Conservation (phyloP, 2,888 invertebrate genomes). For the Melanophora roralis region DNA sequence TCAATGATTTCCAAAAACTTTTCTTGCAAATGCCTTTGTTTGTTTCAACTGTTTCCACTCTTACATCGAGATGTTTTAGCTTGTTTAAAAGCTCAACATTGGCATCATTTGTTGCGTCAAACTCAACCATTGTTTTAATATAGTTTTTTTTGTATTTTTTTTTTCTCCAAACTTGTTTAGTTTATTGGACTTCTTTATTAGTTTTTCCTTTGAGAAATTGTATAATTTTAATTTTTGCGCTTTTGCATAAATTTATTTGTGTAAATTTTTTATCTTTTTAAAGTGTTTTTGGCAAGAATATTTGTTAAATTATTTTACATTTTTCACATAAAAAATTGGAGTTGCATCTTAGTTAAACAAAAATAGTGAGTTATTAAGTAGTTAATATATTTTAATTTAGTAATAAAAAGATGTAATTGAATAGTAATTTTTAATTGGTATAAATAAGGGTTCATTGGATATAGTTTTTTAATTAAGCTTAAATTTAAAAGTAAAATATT, state of each 20-base stretch:
- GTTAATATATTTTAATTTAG: too few relatives aligned
- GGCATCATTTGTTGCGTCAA: constrained; percentile 75
- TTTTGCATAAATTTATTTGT: constrained; percentile 37
- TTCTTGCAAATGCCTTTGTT: constrained; percentile 77
- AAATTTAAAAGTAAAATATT: too few relatives aligned
- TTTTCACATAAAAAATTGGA: too few relatives aligned
- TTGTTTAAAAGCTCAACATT: constrained; percentile 75
- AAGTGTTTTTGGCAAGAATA: constrained; percentile 3
- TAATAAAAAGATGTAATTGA: too few relatives aligned
- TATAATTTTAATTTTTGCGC: constrained; percentile 16
- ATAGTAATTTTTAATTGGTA: too few relatives aligned
- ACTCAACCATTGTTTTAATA: constrained; percentile 66
- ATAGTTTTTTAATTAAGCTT: too few relatives aligned
- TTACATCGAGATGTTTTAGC: constrained; percentile 75
- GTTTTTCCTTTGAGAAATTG: not conserved
- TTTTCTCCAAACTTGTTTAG: not conserved
- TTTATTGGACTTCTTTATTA: constrained; percentile 25
- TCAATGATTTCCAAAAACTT: constrained; percentile 78
- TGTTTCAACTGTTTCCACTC: constrained; percentile 70
- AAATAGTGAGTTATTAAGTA: too few relatives aligned
- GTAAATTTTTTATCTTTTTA: not conserved
- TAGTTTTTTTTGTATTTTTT: not conserved
- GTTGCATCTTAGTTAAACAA: too few relatives aligned
- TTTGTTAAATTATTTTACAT: too few relatives aligned
- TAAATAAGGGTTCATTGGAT: too few relatives aligned